Evolutionary conservation across 2,797 vertebrate species (phyloP), one percentile per base, ranked within the genome.

Genomic region (Sciurus carolinensis): DNA sequence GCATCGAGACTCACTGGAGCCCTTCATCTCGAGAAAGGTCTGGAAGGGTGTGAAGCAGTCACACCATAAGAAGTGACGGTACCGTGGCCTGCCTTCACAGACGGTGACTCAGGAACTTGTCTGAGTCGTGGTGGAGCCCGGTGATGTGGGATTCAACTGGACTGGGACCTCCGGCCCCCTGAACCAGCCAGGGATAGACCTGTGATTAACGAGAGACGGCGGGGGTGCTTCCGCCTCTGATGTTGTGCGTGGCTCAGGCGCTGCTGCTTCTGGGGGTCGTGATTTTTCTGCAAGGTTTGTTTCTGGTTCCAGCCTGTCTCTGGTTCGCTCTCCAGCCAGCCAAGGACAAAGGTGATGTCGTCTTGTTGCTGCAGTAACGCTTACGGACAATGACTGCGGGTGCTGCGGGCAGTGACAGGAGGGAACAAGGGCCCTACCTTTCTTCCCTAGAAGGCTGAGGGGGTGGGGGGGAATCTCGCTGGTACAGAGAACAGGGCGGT

Each of bases 251-350:
- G 81, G 62, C 79, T 80, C 54, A 62, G 82, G 54, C 69, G 77
- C 36, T 42, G 1, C 1, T 1, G 90, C 91, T 90, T 80, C 87
- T 24, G 44, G 24, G n/a, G 42, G 75, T 77, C 87, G 90, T 79
- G 85, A 66, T 91, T 83, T 95, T 94, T 64, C 87, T 92, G 77
- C 79, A 92, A 85, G 84, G 9, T 85, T 83, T 89, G 79, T 79
- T 96, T 92, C 88, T 95, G 42, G 72, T 92, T 97, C 50, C 62
- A 30, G 85, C 81, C 90, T 95, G 95, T 94, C 50, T n/a, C 89
- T 94, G 69, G 64, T 8, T 94, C 91, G 91, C 96, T 95, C 97
- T 95, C 93, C 54, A 36, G 72, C 95, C 3, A 85, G 96, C 76
- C 91, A 90, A 96, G 94, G 93, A 95, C 91, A 95, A 75, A 91